phyloP scores from a whole-genome alignment of 2,888 invertebrate genomes.

The Stenotaenia linearis region DNA sequence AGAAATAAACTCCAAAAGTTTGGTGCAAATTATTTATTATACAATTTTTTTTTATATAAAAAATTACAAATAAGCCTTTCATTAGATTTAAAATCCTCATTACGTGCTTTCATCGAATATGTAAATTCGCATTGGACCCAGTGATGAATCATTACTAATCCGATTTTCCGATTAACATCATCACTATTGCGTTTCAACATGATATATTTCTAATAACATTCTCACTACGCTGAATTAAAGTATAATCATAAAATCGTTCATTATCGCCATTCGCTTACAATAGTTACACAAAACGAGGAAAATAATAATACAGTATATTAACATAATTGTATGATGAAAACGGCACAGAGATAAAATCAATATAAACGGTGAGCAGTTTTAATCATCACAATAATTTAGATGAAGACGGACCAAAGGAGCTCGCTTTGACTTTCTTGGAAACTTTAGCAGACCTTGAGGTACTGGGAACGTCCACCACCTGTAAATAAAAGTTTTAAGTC shows the following conservation, averaged over 20 bases:
- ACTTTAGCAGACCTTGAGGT: constrained; percentile 34
- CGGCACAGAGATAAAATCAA: background rate
- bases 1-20: no score
- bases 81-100: background rate
- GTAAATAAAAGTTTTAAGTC: constrained; percentile 16
- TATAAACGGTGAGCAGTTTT: background rate
- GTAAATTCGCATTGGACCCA: background rate
- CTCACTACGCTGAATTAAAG: background rate
- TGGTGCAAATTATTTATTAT: no score
- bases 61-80: background rate
- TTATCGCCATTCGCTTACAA: background rate
- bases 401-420: constrained; percentile 37
- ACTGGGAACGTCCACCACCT: constrained; percentile 36
- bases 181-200: background rate
- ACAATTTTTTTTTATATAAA: background rate
- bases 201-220: background rate
- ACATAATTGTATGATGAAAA: background rate
- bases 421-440: constrained; percentile 38
- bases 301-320: background rate
- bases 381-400: constrained; percentile 28
- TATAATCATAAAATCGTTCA: background rate
- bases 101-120: background rate
- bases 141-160: background rate
- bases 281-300: no score
- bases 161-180: background rate